Conservation (phyloP, 2,888 invertebrate genomes). For the Ophioninae sp. region DNA sequence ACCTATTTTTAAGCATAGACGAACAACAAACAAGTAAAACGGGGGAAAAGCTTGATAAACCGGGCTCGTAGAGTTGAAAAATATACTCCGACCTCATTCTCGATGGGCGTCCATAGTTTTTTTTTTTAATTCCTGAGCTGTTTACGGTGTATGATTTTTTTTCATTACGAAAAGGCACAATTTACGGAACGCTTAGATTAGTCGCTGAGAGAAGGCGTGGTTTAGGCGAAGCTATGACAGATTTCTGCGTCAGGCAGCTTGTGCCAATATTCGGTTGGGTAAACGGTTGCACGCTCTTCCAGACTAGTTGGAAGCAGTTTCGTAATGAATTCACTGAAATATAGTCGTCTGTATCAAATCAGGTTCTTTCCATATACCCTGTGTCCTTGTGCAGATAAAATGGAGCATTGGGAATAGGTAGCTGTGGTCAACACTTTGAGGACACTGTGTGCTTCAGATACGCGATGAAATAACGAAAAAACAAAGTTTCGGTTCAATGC, state of each 20-base stretch:
- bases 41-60: not conserved
- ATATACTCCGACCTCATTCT: not conserved
- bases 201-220: not conserved
- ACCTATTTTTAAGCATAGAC: conserved; percentile 7
- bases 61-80: not conserved
- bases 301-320: too few species aligned
- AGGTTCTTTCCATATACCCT: not conserved
- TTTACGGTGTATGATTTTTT: not conserved
- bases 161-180: not conserved
- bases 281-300: too few species aligned
- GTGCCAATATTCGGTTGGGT: too few species aligned
- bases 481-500: not conserved
- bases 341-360: too few species aligned
- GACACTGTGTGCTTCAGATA: not conserved
- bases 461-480: not conserved
- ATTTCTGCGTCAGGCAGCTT: too few species aligned
- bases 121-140: not conserved
- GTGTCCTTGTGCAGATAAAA: not conserved
- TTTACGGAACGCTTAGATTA: too few species aligned
- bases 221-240: too few species aligned
- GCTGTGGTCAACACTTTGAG: not conserved
- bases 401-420: not conserved
- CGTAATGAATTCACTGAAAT: too few species aligned
- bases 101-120: not conserved
- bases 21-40: conserved; percentile 6